Evolutionary conservation across 1,140 invertebrate species (phyloP), one percentile per base, ranked within the genome.

Genomic region (Achroia grisella): DNA sequence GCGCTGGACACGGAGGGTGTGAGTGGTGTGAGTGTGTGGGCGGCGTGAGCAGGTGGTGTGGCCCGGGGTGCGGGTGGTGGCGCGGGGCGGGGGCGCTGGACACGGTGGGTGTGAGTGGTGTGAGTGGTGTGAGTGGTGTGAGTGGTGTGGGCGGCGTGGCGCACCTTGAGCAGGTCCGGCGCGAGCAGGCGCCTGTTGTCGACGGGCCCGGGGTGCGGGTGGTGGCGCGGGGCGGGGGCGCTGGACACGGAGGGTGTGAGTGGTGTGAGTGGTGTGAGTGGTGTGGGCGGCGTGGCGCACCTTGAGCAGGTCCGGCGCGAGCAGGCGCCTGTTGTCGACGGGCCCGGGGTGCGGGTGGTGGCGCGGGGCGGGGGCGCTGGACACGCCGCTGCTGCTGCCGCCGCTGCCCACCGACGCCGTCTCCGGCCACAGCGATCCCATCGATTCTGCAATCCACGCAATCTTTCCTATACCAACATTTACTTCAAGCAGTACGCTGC

Each of bases 271-370:
- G n/a, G n/a, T n/a, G n/a, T n/a, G n/a, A n/a, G n/a, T n/a, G n/a
- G n/a, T n/a, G n/a, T n/a, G n/a, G 17, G 17, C 17, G 17, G 17
- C 17, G 17, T n/a, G 12, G n/a, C n/a, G 13, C 64, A 92, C 92
- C 77, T 93, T 92, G 35, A 87, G 87, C 3, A 86, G 68, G 64
- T 89, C 87, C 32, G 87, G 78, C 1, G 88, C 88, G 2, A 94
- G 87, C 27, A 96, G 80, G 33, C 85, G 87, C 50, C 88, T 87
- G 76, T 95, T 96, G 69, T 95, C 93, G 39, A 96, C 94, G 10
- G 92, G 91, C 10, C 93, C 92, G 4, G 94, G 94, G 34, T 81
- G 80, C 0, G 76, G 64, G 10, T 65, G 71, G 31, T 71, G 60
- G 33, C 72, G 71, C 44, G 69, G 64, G 10, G 75, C 66, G 11